Evolutionary conservation across 2,113 vertebrate species (phyloP), one percentile per base, ranked within the genome.

Genomic region (Cariama cristata): DNA sequence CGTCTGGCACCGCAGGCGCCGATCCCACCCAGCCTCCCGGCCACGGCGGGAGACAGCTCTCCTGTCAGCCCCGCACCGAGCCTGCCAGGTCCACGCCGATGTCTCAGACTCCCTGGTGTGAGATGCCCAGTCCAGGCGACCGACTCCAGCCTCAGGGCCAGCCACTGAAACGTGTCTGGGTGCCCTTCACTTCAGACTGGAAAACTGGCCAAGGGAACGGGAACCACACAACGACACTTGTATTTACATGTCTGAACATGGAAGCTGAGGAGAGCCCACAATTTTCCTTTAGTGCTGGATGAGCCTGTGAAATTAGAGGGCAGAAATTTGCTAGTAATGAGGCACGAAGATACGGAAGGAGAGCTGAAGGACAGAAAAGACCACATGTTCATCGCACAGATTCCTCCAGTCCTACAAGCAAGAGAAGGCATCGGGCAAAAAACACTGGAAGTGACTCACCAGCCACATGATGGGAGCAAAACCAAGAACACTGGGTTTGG

Each of bases 1-100:
- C 9, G 0, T 30, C 38, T 4, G 3, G 30, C 18, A n/a, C 45
- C 2, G 1, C 56, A 4, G 66, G 13, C 3, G 1, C 50, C 10
- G 2, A 47, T 38, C 63, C 55, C 27, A 52, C 17, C 45, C 2
- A 1, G 11, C 38, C 50, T 45, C 12, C 27, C 20, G 6, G 32
- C 23, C 49, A 6, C 2, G 6, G 27, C 50, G 22, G 21, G 28
- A 42, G 72, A 23, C 72, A 22, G 33, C 27, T 55, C 32, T 71
- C 56, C 47, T 28, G 38, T 24, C 47, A 53, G 69, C 30, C 52
- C 52, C 10, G 2, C 24, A 8, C 23, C 20, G 6, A 23, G 12
- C 7, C 56, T n/a, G 40, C 6, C 45, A 30, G 67, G 32, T 9
- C 35, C 33, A 9, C 4, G 1, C 30, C 11, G 18, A 3, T 4